These are phyloP conservation scores for Limnodromus scolopaceus DNA, from an alignment of 2,797 vertebrate species.

Conservation along the genomic window DNA sequence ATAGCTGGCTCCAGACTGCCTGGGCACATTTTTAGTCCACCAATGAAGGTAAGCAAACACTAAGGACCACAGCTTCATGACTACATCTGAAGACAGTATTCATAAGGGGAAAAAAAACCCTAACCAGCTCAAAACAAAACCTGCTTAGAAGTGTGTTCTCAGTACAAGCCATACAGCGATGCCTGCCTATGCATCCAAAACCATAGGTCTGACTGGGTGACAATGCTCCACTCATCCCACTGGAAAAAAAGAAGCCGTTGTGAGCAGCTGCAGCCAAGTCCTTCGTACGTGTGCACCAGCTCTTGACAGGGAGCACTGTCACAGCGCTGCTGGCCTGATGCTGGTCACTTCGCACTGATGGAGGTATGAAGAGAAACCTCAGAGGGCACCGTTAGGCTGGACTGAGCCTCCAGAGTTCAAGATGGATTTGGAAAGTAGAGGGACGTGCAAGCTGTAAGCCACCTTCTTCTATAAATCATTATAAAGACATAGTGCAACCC, in stretches of 20 bases:
- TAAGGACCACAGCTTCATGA: not conserved
- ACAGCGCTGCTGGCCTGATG: not conserved
- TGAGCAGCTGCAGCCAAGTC: not conserved
- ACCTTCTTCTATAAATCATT: not conserved
- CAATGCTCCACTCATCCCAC: not conserved
- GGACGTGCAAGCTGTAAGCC: not conserved
- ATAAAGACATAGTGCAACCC: not conserved
- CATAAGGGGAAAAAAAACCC: not conserved
- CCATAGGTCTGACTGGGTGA: not conserved
- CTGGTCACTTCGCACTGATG: not conserved
- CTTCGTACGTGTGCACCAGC: not conserved
- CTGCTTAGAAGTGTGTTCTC: not conserved
- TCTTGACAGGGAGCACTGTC: not conserved
- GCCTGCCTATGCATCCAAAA: not conserved
- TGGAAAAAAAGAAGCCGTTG: not conserved
- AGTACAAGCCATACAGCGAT: rapidly evolving
- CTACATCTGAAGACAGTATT: not conserved
- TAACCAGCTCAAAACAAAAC: not conserved
- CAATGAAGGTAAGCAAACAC: not conserved
- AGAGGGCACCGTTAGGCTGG: not conserved
- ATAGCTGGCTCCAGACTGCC: not conserved
- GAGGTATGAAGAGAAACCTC: not conserved
- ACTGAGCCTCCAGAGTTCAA: not conserved
- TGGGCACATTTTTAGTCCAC: not conserved
- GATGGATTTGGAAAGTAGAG: not conserved